These are phyloP conservation scores for Clivina fossor DNA, from an alignment of 2,888 invertebrate genomes.

Conservation along the genomic window DNA sequence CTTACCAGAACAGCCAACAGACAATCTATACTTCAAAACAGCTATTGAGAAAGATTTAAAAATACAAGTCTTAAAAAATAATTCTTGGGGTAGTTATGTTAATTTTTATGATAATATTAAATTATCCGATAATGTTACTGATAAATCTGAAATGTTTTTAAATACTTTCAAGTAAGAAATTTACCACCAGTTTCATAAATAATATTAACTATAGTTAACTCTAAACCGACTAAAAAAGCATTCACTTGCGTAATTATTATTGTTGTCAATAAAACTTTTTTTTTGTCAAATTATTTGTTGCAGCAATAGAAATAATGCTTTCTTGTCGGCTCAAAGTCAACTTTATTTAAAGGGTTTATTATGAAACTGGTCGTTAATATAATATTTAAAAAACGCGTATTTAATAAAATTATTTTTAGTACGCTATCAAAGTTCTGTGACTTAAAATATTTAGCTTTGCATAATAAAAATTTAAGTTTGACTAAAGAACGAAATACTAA, in stretches of 20 bases:
- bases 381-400: too few relatives aligned
- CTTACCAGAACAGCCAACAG: conserved; percentile 65
- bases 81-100: conserved; percentile 34
- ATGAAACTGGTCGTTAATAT: too few relatives aligned
- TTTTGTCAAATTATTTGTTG: too few relatives aligned
- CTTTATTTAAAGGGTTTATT: too few relatives aligned
- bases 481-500: conserved; percentile 40
- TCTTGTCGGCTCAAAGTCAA: too few relatives aligned
- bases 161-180: not conserved
- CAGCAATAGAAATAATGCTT: too few relatives aligned
- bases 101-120: not conserved
- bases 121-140: not conserved
- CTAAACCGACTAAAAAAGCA: too few relatives aligned
- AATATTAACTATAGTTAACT: not conserved
- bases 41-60: conserved; percentile 74
- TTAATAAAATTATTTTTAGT: too few relatives aligned
- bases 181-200: not conserved
- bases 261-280: not conserved
- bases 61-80: conserved; percentile 72
- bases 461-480: not conserved
- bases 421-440: not conserved
- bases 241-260: not conserved
- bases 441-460: conserved; percentile 2
- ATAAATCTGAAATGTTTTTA: not conserved
- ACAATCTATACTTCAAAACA: conserved; percentile 63